Evolutionary conservation across 23 tunicate species (phyloP).

Genomic region (Phallusia fumigata): DNA sequence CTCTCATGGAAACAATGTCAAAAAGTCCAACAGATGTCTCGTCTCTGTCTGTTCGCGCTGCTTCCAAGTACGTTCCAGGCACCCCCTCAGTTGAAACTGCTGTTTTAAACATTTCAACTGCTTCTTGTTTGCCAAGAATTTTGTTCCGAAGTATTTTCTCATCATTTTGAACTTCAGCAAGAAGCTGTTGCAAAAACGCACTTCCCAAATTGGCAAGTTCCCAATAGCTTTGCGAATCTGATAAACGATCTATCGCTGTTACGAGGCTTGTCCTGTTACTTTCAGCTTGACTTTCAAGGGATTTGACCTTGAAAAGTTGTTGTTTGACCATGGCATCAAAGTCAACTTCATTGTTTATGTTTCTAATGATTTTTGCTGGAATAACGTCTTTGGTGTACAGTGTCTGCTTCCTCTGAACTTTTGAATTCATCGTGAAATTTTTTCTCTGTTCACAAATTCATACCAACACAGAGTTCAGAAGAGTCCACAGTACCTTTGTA

Average conservation of each 20-base stretch:
- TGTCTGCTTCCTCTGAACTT: conserved; percentile 33
- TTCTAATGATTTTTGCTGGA: conserved; percentile 16
- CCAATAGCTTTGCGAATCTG: not conserved
- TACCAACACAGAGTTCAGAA: no score
- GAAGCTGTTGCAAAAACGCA: conserved; percentile 32
- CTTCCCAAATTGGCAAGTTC: conserved; percentile 25
- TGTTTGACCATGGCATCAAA: conserved; percentile 29
- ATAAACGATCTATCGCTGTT: not conserved
- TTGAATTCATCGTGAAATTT: not conserved
- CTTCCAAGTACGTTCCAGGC: conserved; percentile 31
- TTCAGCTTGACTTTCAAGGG: conserved; percentile 10
- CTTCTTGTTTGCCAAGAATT: conserved; percentile 67
- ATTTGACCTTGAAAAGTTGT: conserved; percentile 37
- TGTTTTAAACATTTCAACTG: conserved; percentile 74
- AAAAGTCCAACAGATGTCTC: conserved; percentile 21
- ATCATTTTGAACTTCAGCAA: conserved; percentile 35
- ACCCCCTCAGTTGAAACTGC: conserved; percentile 45
- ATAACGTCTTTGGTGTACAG: conserved; percentile 53
- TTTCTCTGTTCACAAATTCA: no score
- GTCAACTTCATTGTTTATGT: conserved; percentile 29
- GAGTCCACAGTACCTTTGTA: no score
- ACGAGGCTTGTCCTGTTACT: conserved; percentile 6
- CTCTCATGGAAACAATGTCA: conserved; percentile 49
- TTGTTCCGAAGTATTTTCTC: conserved; percentile 42
- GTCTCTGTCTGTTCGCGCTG: conserved; percentile 46